Evolutionary conservation across 2,797 vertebrate species (phyloP).

Genomic region (Peromyscus nudipes): DNA sequence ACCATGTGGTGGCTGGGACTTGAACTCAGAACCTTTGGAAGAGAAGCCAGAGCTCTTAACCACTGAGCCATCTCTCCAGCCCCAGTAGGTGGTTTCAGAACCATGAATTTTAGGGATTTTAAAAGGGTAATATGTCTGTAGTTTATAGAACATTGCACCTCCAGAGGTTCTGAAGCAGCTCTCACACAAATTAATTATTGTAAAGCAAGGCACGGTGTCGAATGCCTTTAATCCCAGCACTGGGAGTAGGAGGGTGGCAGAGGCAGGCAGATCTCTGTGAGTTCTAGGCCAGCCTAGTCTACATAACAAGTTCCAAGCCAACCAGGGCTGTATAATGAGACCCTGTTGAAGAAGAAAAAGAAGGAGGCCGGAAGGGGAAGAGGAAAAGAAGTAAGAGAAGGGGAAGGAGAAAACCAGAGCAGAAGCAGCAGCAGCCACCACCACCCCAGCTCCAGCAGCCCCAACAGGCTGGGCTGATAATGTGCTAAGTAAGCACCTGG

Average conservation of each 20-base stretch:
- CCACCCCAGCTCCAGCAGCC: not conserved
- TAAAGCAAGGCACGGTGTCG: not conserved
- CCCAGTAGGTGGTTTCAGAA: not conserved
- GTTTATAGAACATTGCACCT: not conserved
- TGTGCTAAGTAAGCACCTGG: not conserved
- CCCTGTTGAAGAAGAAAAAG: not conserved
- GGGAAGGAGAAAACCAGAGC: not conserved
- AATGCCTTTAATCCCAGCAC: not conserved
- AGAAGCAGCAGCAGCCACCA: not conserved
- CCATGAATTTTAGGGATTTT: not conserved
- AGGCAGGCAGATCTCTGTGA: too few species aligned
- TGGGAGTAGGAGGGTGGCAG: not conserved
- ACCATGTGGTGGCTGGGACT: too few species aligned
- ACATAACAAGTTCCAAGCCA: not conserved
- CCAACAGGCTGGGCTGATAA: not conserved
- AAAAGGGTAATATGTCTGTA: not conserved
- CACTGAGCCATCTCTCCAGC: too few species aligned
- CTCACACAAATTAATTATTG: not conserved
- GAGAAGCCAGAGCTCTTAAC: too few species aligned
- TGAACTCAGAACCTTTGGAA: too few species aligned
- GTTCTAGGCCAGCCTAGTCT: not conserved
- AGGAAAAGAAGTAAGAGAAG: not conserved
- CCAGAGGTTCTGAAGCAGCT: not conserved
- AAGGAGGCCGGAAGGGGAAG: rapidly evolving
- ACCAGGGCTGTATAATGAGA: not conserved